Evolutionary conservation across 2,113 vertebrate species (phyloP).

Genomic region (Salvelinus sp.): DNA sequence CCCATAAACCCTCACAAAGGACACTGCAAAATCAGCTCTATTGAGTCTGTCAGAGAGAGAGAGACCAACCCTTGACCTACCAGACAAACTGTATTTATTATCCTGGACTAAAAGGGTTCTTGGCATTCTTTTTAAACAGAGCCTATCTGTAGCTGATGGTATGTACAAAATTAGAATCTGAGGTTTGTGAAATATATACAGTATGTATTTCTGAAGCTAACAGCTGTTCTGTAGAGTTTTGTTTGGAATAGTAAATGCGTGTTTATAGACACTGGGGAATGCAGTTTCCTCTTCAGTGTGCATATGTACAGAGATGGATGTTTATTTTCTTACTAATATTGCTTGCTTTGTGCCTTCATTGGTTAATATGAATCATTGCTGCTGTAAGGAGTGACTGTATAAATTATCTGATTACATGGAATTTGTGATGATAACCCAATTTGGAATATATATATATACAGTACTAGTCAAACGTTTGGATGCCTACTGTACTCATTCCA

Average conservation of each 20-base stretch:
- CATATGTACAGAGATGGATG: neutral
- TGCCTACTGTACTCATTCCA: no score
- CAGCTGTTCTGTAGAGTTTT: no score
- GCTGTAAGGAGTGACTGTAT: no score
- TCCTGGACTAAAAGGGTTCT: neutral
- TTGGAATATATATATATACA: neutral
- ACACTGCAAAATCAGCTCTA: no score
- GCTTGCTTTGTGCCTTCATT: conserved; percentile 23
- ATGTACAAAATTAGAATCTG: neutral
- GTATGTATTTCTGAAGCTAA: neutral
- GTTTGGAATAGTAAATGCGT: no score
- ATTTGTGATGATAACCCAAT: no score
- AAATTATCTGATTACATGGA: no score
- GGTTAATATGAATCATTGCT: no score
- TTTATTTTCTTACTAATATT: conserved; percentile 1
- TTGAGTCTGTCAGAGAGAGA: neutral
- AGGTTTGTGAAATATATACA: no score
- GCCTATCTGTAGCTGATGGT: neutral
- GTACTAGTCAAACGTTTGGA: no score
- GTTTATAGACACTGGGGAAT: no score
- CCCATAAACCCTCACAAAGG: neutral
- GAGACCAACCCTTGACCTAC: neutral
- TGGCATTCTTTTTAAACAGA: neutral
- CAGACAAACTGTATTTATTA: neutral
- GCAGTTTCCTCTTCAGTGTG: neutral